A percentile compares a stretch with the other conserved stretches of the same genome.
Conservation (phyloP, 2,888 invertebrate species). For the Tiliacea citrago region DNA sequence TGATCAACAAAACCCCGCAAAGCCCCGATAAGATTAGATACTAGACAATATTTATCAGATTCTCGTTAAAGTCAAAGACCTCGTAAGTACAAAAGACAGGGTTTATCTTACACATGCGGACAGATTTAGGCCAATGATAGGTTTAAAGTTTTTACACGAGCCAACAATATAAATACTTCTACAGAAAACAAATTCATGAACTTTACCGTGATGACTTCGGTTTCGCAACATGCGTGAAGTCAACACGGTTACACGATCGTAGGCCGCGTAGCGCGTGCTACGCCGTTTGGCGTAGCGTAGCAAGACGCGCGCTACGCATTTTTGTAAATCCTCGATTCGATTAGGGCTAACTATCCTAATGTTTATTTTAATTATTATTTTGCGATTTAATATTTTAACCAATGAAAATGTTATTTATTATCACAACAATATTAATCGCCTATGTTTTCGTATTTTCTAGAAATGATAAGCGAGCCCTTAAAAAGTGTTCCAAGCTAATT, state of each 20-base stretch:
- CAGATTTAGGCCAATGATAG: constrained; percentile 36
- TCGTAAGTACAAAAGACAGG: constrained; percentile 16
- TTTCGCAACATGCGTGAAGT: not conserved
- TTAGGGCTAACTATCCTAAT: not conserved
- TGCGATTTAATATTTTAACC: not conserved
- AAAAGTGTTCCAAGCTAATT: not conserved
- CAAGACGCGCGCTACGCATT: constrained; percentile 8
- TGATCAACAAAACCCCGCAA: constrained; percentile 41
- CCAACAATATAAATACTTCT: not conserved
- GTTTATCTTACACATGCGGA: constrained; percentile 30
- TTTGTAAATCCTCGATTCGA: not conserved
- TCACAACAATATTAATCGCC: not conserved
- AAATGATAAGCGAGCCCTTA: not conserved
- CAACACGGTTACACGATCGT: constrained; percentile 6
- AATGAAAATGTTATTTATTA: not conserved
- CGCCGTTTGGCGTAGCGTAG: constrained; percentile 37
- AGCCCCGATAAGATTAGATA: constrained; percentile 51
- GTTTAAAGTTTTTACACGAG: constrained; percentile 14
- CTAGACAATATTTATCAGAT: constrained; percentile 42
- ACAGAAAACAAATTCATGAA: not conserved
- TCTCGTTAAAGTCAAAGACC: constrained; percentile 41
- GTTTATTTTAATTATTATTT: not conserved
- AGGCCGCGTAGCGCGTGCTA: constrained; percentile 41
- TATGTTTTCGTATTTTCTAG: not conserved
- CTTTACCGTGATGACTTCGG: too few species aligned